These are phyloP conservation scores for Actinia equina DNA, from an alignment of 64 coral and sea anemone species.

Conservation along the genomic window DNA sequence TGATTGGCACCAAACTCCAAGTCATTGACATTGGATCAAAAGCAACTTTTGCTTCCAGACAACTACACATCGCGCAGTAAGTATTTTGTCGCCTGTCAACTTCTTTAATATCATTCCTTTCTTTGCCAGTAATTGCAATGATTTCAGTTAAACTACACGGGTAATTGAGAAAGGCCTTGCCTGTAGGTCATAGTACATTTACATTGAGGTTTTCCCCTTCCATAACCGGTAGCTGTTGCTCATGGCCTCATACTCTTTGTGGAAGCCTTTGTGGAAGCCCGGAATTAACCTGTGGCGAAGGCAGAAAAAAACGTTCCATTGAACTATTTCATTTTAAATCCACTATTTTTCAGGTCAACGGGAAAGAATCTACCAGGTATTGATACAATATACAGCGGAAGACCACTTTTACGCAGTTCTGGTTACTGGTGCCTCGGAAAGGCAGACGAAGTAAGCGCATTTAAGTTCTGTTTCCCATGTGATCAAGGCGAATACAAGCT, in stretches of 20 bases:
- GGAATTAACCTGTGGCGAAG: no score
- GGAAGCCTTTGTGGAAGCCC: no score
- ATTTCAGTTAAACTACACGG: no score
- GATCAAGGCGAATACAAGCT: slow-evolving; percentile 13
- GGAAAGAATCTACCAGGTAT: neutral
- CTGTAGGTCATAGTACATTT: no score
- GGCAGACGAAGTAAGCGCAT: neutral
- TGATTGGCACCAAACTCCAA: neutral
- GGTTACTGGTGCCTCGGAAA: neutral
- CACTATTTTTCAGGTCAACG: neutral
- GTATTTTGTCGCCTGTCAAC: neutral
- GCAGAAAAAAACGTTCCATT: no score
- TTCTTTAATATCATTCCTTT: no score
- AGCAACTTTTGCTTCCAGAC: neutral
- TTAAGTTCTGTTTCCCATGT: neutral
- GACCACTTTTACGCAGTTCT: neutral
- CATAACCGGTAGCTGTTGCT: no score
- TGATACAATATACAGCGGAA: no score
- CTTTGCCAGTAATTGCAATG: no score
- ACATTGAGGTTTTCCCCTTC: no score
- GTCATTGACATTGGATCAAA: neutral
- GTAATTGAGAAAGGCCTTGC: no score
- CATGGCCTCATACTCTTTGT: no score
- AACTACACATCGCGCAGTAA: neutral
- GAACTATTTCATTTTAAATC: neutral